Percentiles rank a stretch among this genome's conserved stretches.
Evolutionary conservation across 64 coral and sea anemone species (phyloP).

Genomic region (Stichodactyla helianthus): DNA sequence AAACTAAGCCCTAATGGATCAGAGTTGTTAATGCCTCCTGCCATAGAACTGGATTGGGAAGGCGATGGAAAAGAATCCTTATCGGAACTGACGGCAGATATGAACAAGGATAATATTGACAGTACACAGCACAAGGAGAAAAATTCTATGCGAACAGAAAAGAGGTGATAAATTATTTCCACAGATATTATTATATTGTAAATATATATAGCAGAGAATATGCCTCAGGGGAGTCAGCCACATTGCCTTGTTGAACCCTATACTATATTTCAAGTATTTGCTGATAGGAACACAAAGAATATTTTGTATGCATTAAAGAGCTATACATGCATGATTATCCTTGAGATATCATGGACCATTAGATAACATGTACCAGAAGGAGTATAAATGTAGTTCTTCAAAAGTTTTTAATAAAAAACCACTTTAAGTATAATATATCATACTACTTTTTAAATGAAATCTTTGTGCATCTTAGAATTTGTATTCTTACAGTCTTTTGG

Average conservation of each 20-base stretch:
- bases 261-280: too few relatives aligned
- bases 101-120: background rate
- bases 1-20: slow-evolving; percentile 36
- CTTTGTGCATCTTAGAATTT: too few relatives aligned
- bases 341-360: too few relatives aligned
- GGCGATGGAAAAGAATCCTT: background rate
- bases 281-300: too few relatives aligned
- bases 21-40: background rate
- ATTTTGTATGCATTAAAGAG: too few relatives aligned
- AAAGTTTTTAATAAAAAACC: too few relatives aligned
- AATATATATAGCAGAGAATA: background rate
- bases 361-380: too few relatives aligned
- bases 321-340: too few relatives aligned
- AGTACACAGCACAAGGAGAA: slow-evolving; percentile 13
- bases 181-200: background rate
- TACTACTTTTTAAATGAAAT: too few relatives aligned
- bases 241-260: background rate
- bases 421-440: too few relatives aligned
- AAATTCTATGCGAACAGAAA: slow-evolving; percentile 22
- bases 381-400: too few relatives aligned
- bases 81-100: background rate
- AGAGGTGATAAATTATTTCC: background rate
- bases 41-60: slow-evolving; percentile 22
- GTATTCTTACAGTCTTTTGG: too few relatives aligned
- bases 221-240: background rate